phyloP scores from a whole-genome alignment of 2,888 invertebrate species.

The Drosophila quasianomalipes region DNA sequence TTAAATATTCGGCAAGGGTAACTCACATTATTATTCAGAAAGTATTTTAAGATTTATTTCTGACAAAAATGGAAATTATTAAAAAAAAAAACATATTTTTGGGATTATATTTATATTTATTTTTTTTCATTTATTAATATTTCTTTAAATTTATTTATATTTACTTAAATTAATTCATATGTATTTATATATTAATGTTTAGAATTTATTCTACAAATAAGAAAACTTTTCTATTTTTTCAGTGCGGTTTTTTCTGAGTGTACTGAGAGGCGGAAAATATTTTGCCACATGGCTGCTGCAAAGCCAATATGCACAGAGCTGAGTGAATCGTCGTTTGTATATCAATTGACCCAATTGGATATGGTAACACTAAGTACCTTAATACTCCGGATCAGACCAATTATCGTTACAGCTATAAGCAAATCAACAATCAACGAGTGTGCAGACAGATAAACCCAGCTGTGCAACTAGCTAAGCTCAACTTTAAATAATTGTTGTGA shows the following conservation, averaged over 20 bases:
- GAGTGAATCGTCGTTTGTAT: conserved; percentile 20
- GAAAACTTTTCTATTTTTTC: not conserved
- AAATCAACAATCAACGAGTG: not conserved
- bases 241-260: not conserved
- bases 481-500: not conserved
- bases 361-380: conserved; percentile 42
- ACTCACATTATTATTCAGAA: no score
- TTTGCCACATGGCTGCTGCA: conserved; percentile 56
- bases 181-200: not conserved
- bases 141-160: not conserved
- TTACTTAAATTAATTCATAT: not conserved
- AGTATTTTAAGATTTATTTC: not conserved
- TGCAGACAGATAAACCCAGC: not conserved
- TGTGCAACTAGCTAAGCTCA: not conserved
- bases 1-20: no score
- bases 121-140: not conserved
- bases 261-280: conserved; percentile 58
- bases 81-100: not conserved
- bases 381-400: conserved; percentile 21
- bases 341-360: conserved; percentile 39
- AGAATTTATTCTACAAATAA: not conserved
- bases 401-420: conserved; percentile 11
- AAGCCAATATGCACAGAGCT: conserved; percentile 30
- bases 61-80: not conserved
- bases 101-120: no score